Percentiles rank a stretch among this genome's conserved stretches.
These are phyloP conservation scores for Gambelia wislizenii DNA, from an alignment of 2,797 vertebrate species.

Conservation along the genomic window DNA sequence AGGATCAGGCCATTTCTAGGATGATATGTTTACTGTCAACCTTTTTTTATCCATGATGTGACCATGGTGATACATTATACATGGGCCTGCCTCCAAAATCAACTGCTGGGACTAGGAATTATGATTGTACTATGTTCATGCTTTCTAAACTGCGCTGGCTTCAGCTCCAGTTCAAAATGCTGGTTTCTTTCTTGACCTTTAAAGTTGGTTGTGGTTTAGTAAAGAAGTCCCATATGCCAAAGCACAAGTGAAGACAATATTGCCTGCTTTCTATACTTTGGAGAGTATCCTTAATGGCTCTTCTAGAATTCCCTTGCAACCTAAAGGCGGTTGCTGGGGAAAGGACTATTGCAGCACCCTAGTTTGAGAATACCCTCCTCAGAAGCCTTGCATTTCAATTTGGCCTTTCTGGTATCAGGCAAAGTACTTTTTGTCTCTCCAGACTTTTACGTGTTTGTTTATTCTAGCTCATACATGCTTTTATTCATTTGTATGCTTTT, in stretches of 20 bases:
- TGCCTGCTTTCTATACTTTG: not conserved
- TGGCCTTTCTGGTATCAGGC: not conserved
- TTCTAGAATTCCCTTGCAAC: not conserved
- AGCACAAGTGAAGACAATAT: not conserved
- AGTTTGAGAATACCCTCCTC: not conserved
- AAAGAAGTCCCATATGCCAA: not conserved
- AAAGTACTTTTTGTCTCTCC: not conserved
- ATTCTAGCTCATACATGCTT: not conserved
- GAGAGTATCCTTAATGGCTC: not conserved
- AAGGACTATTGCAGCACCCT: not conserved
- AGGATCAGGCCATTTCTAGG: not conserved
- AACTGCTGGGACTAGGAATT: not conserved
- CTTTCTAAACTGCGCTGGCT: not conserved
- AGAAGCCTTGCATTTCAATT: not conserved
- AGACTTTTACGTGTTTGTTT: not conserved
- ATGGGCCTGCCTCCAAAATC: not conserved
- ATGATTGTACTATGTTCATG: not conserved
- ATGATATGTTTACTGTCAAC: not conserved
- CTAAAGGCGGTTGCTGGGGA: not conserved
- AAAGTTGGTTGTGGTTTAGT: not conserved
- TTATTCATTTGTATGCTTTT: not conserved
- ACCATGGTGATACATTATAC: not conserved
- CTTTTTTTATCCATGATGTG: not conserved
- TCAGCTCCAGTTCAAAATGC: not conserved
- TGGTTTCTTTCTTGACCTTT: not conserved